phyloP scores from a whole-genome alignment of 2,888 invertebrate species.

The Melinopterus prodromus region DNA sequence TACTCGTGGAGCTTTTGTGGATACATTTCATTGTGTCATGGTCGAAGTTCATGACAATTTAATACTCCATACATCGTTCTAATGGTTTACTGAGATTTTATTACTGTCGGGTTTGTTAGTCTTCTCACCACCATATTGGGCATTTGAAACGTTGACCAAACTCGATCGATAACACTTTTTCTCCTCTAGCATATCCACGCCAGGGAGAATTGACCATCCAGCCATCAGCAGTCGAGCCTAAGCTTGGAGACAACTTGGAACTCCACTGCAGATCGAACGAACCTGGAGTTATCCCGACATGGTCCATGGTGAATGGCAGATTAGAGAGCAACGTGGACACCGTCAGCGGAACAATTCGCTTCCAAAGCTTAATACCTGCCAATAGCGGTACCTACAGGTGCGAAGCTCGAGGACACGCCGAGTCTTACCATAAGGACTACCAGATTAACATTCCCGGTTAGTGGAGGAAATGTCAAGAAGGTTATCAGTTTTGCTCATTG shows the following conservation, averaged over 20 bases:
- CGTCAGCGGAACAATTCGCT: slow-evolving; percentile 65
- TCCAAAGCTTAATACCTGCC: slow-evolving; percentile 65
- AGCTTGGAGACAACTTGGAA: slow-evolving; percentile 69
- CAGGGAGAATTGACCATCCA: slow-evolving; percentile 54
- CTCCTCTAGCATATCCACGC: slow-evolving; percentile 27
- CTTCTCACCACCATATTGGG: neutral
- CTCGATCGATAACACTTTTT: slow-evolving; percentile 40
- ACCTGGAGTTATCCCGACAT: slow-evolving; percentile 64
- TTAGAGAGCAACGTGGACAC: slow-evolving; percentile 69
- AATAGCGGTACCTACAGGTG: slow-evolving; percentile 77
- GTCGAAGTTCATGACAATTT: neutral
- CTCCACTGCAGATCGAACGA: slow-evolving; percentile 70
- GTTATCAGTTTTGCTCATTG: neutral
- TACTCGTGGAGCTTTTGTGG: neutral
- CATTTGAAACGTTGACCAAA: neutral
- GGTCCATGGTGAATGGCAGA: slow-evolving; percentile 67
- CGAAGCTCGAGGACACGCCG: slow-evolving; percentile 62
- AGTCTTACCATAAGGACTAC: slow-evolving; percentile 66
- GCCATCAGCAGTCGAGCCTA: slow-evolving; percentile 60
- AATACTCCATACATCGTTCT: neutral
- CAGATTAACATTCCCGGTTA: slow-evolving; percentile 67
- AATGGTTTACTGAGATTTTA: too few species aligned
- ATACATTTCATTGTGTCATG: too few species aligned
- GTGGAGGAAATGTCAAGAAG: neutral
- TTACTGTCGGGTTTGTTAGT: neutral